Conservation (phyloP, 2,888 invertebrate genomes). For the Brenthis hecate region DNA sequence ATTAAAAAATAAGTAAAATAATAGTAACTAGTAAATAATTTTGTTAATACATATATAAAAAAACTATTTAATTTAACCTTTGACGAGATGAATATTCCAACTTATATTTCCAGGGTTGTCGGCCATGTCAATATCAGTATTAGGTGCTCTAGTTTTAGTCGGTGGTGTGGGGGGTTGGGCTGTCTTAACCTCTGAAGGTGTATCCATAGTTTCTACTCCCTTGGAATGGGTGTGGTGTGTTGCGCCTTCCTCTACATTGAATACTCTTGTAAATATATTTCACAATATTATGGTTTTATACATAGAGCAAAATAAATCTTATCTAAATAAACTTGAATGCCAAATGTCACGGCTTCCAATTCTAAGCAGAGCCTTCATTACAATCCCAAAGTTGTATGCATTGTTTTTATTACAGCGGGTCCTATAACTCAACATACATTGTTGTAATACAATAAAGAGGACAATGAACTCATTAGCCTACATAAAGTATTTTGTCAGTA, state of each 20-base stretch:
- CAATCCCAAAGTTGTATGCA: not conserved
- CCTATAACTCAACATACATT: no score
- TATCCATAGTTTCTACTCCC: constrained; percentile 59
- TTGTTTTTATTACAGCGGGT: not conserved
- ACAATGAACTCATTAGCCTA: no score
- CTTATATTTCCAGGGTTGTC: constrained; percentile 59
- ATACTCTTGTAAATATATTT: constrained; percentile 57
- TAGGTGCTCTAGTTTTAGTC: constrained; percentile 67
- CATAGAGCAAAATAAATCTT: not conserved
- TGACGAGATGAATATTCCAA: not conserved
- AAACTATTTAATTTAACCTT: not conserved
- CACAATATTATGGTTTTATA: not conserved
- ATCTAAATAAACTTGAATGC: no score
- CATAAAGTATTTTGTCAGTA: no score
- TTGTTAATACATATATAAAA: no score
- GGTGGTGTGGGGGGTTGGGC: constrained; percentile 77
- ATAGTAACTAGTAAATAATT: no score
- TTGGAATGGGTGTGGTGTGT: constrained; percentile 77
- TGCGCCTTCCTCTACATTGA: constrained; percentile 61
- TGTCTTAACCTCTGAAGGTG: constrained; percentile 71
- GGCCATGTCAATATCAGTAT: constrained; percentile 64
- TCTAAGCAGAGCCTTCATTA: not conserved
- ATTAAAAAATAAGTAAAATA: no score
- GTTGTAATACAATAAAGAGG: no score
- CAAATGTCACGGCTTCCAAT: no score